phyloP scores from a whole-genome alignment of 2,888 invertebrate genomes.

The Eupsilia transversa region DNA sequence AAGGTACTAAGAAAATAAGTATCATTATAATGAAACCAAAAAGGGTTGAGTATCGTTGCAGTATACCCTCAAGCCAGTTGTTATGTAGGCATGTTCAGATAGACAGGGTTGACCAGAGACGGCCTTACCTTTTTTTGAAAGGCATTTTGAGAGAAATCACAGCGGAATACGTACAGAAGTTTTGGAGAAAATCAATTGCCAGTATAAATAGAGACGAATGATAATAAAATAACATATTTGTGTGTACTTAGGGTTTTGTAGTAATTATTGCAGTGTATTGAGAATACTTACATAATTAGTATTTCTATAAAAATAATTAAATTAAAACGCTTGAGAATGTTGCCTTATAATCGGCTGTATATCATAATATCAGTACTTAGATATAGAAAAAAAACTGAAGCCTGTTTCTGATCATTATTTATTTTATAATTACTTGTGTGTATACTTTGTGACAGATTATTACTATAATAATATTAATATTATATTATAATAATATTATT shows the following conservation, averaged over 20 bases:
- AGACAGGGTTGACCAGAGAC: conserved; percentile 65
- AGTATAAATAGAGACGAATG: conserved; percentile 35
- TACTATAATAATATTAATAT: conserved; percentile 15
- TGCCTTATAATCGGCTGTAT: conserved; percentile 55
- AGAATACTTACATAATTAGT: conserved; percentile 15
- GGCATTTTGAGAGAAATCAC: conserved; percentile 47
- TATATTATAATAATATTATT: conserved; percentile 17
- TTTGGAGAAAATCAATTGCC: conserved; percentile 27
- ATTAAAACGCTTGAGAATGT: conserved; percentile 44
- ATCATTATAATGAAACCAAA: not conserved
- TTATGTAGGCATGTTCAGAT: conserved; percentile 48
- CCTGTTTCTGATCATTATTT: conserved; percentile 34
- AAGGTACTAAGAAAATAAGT: not conserved
- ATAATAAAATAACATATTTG: conserved; percentile 45
- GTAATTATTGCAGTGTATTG: conserved; percentile 40
- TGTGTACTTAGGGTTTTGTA: conserved; percentile 52
- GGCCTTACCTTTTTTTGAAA: conserved; percentile 66
- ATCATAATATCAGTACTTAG: conserved; percentile 33
- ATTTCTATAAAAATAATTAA: conserved; percentile 12
- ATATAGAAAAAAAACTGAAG: conserved; percentile 28
- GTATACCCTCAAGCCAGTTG: conserved; percentile 16
- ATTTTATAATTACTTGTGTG: not conserved
- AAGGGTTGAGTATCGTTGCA: conserved; percentile 39
- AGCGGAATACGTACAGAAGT: conserved; percentile 35
- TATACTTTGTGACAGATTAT: not conserved